phyloP scores from a whole-genome alignment of 2,797 vertebrate species.

The Hoplostethus atlanticus region DNA sequence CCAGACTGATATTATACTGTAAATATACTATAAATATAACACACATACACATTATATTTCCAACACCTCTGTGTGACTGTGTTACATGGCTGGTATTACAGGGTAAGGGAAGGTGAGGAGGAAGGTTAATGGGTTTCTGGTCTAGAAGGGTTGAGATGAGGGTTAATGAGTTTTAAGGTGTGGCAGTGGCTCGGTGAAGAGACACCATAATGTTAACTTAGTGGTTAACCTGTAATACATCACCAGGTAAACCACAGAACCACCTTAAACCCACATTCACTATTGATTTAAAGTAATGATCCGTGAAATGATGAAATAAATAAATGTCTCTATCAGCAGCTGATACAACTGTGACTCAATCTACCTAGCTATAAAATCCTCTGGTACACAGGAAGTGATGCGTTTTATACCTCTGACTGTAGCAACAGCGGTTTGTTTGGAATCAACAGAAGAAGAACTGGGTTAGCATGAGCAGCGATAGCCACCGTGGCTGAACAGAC shows the following conservation, averaged over 20 bases:
- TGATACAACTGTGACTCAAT: not conserved
- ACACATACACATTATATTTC: not conserved
- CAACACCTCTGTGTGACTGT: not conserved
- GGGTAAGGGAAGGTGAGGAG: conserved; percentile 53
- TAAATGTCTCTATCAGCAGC: conserved; percentile 52
- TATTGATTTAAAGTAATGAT: conserved; percentile 14
- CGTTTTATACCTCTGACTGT: too few relatives aligned
- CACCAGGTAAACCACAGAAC: conserved; percentile 54
- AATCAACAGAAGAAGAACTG: too few relatives aligned
- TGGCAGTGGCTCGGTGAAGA: conserved; percentile 61
- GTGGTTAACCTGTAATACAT: conserved; percentile 51
- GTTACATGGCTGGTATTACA: conserved; percentile 36
- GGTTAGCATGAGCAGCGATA: too few relatives aligned
- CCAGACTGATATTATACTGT: too few relatives aligned
- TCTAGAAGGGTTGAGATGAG: conserved; percentile 53
- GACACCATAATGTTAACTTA: conserved; percentile 54
- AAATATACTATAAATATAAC: not conserved
- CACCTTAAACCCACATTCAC: conserved; percentile 66
- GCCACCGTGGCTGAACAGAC: too few relatives aligned
- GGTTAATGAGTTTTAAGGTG: conserved; percentile 77
- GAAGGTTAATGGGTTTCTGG: conserved; percentile 70
- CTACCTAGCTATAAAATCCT: too few relatives aligned
- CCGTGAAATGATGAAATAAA: conserved; percentile 10
- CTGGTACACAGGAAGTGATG: too few relatives aligned
- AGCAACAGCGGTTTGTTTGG: too few relatives aligned